phyloP scores from a whole-genome alignment of 2,113 vertebrate genomes.

The Puma concolor region DNA sequence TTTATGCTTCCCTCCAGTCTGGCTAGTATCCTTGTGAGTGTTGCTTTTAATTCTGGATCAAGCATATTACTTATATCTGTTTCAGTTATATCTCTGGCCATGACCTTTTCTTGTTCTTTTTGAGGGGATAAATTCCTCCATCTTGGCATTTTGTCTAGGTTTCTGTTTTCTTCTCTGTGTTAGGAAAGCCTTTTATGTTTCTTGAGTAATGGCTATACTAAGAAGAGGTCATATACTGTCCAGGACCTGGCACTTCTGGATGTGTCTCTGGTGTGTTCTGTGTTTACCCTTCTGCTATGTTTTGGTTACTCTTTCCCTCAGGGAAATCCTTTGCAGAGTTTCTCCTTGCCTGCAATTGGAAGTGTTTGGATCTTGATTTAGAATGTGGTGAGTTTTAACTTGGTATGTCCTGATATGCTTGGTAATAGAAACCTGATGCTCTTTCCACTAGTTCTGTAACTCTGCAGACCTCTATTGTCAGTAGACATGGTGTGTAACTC shows the following conservation, averaged over 20 bases:
- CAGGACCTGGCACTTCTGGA: neutral
- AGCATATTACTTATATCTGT: neutral
- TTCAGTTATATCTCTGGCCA: neutral
- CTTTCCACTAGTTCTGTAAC: neutral
- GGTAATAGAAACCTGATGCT: neutral
- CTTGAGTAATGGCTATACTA: neutral
- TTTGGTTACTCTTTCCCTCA: neutral
- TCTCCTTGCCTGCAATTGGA: neutral
- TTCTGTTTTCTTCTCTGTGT: neutral
- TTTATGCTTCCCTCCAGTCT: neutral
- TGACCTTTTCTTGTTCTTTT: neutral
- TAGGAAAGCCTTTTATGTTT: neutral
- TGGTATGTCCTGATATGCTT: neutral
- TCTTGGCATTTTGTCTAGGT: neutral
- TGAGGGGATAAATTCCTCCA: neutral
- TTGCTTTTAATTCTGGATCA: neutral
- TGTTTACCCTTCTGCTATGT: neutral
- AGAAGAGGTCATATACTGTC: neutral
- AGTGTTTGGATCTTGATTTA: neutral
- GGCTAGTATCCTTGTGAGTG: neutral
- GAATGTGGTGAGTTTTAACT: neutral
- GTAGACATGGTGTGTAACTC: neutral
- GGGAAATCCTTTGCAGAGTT: neutral
- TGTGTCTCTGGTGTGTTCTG: neutral
- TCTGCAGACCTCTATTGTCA: neutral